Evolutionary conservation across 2,888 invertebrate genomes (phyloP).

Genomic region (Melieria crassipennis): DNA sequence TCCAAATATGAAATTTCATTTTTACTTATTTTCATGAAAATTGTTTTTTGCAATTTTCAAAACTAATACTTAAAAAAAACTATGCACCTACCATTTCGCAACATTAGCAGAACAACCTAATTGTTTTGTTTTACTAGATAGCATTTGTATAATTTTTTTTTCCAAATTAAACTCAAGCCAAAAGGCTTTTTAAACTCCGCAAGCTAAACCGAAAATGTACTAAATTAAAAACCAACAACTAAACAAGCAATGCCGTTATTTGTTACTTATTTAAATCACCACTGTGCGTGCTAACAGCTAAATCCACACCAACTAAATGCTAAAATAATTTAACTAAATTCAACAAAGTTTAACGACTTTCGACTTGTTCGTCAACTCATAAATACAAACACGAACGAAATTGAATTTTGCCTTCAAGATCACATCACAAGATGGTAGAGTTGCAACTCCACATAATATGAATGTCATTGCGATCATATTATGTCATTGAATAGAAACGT

Average conservation of each 20-base stretch:
- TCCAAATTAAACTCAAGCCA: background rate
- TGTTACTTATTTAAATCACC: conserved; percentile 13
- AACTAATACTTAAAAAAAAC: too few species aligned
- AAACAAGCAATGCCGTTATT: conserved; percentile 31
- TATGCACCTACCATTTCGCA: conserved; percentile 27
- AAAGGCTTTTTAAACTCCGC: conserved; percentile 32
- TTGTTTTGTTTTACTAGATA: conserved; percentile 7
- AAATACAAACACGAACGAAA: conserved; percentile 12
- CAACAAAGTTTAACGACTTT: conserved; percentile 12
- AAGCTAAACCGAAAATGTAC: conserved; percentile 26
- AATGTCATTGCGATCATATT: conserved; percentile 57
- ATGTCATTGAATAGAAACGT: conserved; percentile 49
- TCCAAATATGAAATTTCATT: too few species aligned
- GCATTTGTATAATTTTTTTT: background rate
- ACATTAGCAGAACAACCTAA: conserved; percentile 17
- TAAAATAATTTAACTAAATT: conserved; percentile 1
- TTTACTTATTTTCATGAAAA: too few species aligned
- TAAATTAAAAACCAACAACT: conserved; percentile 33
- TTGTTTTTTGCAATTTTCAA: too few species aligned
- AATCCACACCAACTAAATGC: conserved; percentile 38
- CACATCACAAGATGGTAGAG: conserved; percentile 58
- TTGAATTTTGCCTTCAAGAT: conserved; percentile 39
- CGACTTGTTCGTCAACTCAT: conserved; percentile 15
- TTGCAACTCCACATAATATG: conserved; percentile 65
- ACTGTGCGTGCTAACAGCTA: background rate